Conservation (phyloP, 2,113 vertebrate species). For the Gallinago undulata region DNA sequence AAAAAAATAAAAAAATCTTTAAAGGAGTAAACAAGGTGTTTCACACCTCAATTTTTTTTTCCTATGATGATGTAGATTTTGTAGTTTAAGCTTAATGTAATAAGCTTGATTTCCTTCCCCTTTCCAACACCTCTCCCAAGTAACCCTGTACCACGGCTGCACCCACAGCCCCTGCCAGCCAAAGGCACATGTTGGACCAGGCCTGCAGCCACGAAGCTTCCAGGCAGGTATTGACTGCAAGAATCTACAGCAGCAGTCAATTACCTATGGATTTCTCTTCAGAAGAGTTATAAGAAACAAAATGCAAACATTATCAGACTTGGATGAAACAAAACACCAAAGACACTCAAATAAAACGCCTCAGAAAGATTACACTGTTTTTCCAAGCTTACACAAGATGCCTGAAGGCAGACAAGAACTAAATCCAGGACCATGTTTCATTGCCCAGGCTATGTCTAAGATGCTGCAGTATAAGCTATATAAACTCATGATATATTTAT, state of each 20-base stretch:
- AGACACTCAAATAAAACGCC: not conserved
- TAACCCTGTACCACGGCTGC: not conserved
- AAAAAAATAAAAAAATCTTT: not conserved
- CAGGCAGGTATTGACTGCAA: not conserved
- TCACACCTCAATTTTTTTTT: not conserved
- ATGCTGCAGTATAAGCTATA: not conserved
- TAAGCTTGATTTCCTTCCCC: not conserved
- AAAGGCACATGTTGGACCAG: not conserved
- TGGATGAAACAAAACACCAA: not conserved
- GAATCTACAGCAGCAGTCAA: not conserved
- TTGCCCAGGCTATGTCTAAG: not conserved
- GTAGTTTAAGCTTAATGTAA: not conserved
- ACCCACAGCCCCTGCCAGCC: not conserved
- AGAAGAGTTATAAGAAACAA: not conserved
- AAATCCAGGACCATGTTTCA: not conserved
- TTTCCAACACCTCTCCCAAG: not conserved
- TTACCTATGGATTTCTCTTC: not conserved
- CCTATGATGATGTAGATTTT: not conserved
- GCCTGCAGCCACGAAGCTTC: not conserved
- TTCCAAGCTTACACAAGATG: not conserved
- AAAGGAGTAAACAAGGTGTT: not conserved
- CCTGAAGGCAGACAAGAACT: not conserved
- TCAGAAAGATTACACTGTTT: not conserved
- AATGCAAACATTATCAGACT: not conserved
- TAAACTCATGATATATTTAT: not conserved